A percentile compares a stretch with the other conserved stretches of the same genome.
These are phyloP conservation scores for Istiophorus platypterus DNA, from an alignment of 2,113 vertebrate species.

Conservation along the genomic window DNA sequence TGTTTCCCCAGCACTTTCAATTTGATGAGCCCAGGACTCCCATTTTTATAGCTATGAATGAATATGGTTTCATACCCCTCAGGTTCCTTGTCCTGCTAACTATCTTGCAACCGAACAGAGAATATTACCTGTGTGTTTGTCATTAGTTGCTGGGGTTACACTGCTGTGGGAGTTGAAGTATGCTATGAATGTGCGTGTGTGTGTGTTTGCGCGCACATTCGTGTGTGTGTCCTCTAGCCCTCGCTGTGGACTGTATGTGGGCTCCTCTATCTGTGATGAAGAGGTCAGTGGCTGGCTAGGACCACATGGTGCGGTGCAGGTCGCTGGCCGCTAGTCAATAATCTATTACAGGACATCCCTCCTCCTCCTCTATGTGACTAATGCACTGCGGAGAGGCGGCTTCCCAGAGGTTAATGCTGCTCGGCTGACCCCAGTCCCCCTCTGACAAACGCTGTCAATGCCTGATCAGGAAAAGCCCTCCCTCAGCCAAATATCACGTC, in stretches of 20 bases:
- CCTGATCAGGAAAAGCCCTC: constrained; percentile 59
- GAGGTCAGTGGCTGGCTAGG: constrained; percentile 78
- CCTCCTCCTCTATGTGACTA: constrained; percentile 78
- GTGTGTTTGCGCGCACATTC: no score
- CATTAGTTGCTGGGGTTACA: constrained; percentile 48
- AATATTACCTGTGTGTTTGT: constrained; percentile 64
- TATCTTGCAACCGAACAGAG: constrained; percentile 56
- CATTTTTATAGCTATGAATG: constrained; percentile 79
- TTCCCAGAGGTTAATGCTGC: constrained; percentile 81
- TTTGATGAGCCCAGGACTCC: constrained; percentile 83
- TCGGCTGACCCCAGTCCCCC: constrained; percentile 76
- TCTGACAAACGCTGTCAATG: constrained; percentile 78
- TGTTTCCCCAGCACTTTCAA: constrained; percentile 79
- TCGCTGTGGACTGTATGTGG: constrained; percentile 70
- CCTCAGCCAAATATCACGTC: constrained; percentile 54
- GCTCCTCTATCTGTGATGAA: constrained; percentile 79
- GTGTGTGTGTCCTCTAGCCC: constrained; percentile 19
- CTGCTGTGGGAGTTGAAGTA: constrained; percentile 35
- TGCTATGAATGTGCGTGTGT: no score
- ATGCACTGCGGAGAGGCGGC: constrained; percentile 79
- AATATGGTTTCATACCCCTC: constrained; percentile 76
- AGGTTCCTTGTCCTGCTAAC: constrained; percentile 76
- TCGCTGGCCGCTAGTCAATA: constrained; percentile 84
- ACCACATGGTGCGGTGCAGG: constrained; percentile 76
- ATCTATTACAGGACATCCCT: constrained; percentile 83